Evolutionary conservation across 2,113 vertebrate species (phyloP).

Genomic region (Acrocephalus arundinaceus): DNA sequence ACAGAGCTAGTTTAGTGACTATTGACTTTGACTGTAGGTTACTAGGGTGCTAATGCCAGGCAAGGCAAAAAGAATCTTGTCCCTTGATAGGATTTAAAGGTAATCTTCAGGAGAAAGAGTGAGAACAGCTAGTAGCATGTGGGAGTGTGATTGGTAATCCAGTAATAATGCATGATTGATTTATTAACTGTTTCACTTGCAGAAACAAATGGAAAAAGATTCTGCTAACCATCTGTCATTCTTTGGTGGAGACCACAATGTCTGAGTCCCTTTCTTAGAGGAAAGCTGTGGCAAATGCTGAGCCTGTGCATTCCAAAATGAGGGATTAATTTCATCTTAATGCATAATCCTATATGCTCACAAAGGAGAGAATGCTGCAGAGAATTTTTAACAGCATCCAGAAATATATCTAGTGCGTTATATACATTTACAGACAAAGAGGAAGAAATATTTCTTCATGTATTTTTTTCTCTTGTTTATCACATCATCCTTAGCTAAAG

Average conservation of each 20-base stretch:
- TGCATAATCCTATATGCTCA: neutral
- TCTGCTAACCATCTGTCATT: slow-evolving; percentile 1
- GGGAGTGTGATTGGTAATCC: slow-evolving; percentile 37
- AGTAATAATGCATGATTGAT: neutral
- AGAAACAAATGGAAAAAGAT: neutral
- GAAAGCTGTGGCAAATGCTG: neutral
- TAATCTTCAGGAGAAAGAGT: slow-evolving; percentile 47
- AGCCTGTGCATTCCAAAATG: neutral
- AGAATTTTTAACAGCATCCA: neutral
- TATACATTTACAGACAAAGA: neutral
- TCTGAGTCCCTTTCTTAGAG: neutral
- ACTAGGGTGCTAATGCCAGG: neutral
- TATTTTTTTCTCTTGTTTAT: neutral
- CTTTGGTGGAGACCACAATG: neutral
- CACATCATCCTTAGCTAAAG: neutral
- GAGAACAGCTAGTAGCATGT: slow-evolving; percentile 24
- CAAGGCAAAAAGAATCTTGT: slow-evolving; percentile 28
- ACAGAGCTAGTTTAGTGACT: neutral
- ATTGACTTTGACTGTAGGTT: neutral
- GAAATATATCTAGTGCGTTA: neutral
- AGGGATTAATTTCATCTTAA: slow-evolving; percentile 20
- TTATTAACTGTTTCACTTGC: slow-evolving; percentile 12
- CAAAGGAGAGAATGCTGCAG: neutral
- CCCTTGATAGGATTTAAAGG: slow-evolving; percentile 55
- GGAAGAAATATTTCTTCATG: neutral